Conservation (phyloP, 92 coral and sea anemone genomes). For the Parazoanthus swiftii region DNA sequence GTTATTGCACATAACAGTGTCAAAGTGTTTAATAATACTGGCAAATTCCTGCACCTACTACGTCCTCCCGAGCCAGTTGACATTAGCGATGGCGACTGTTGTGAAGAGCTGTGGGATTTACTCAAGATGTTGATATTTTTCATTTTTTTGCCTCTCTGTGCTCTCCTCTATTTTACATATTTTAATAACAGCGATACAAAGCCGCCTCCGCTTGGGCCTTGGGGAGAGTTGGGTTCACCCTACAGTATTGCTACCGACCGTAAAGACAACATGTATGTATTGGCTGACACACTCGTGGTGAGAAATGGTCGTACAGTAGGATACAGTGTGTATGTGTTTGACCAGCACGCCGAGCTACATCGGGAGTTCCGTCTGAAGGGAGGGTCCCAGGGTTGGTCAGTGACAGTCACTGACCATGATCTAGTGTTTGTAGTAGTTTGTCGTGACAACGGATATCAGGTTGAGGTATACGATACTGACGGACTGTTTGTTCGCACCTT, state of each 20-base stretch:
- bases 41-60: background rate
- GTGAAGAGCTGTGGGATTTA: background rate
- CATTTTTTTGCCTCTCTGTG: no score
- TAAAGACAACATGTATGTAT: constrained; percentile 37
- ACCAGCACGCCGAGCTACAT: background rate
- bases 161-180: no score
- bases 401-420: constrained; percentile 26
- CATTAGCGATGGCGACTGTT: no score
- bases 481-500: constrained; percentile 45
- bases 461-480: constrained; percentile 32
- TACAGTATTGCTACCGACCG: constrained; percentile 42
- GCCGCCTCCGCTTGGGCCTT: no score
- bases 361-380: constrained; percentile 1
- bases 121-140: no score
- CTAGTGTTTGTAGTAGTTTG: constrained; percentile 8
- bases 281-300: background rate
- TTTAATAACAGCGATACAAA: no score
- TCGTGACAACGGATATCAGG: background rate
- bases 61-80: background rate
- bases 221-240: no score
- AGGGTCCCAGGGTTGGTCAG: background rate
- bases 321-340: background rate
- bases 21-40: constrained; percentile 16
- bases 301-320: background rate
- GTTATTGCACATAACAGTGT: background rate